Base-by-base conservation (phyloP, 2,113 vertebrate genomes). In the Oreocharis arfaki region DNA sequence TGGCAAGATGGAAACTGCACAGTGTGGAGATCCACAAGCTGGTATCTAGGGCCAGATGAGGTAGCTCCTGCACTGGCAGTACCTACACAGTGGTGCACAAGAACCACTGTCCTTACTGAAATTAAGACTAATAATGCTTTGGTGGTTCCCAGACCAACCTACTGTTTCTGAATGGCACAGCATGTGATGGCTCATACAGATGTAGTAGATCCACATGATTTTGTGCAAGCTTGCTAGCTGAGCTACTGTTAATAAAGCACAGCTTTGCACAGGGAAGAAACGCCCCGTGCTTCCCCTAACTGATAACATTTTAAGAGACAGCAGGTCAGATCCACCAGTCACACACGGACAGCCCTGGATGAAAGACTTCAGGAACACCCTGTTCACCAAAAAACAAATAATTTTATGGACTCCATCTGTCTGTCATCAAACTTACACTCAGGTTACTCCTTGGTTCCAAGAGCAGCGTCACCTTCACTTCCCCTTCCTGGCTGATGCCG, bases 391-490 rank as follows among this genome's bases (percentile, higher is more conserved):
- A 35, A 90, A 6, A 1, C 1, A 8, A 44, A 89, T 24, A 10
- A 6, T 33, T 26, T 89, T 47, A 46, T 3, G 11, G 49, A 68
- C 16, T 76, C 52, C 6, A 0, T 14, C 28, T 56, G 90, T 47
- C 35, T 94, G 57, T 47, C n/a, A 47, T 46, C 59, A 84, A 80
- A 98, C 98, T 98, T 96, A 99, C 99, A 59, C 98, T 99, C 77
- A 99, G 95, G 96, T 99, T 99, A 93, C 98, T 99, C 82, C 99
- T 98, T 37, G 99, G 99, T 95, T 99, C 99, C 97, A 99, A 96
- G 27, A 99, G 94, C 95, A 99, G 92, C 0, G 98, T 98, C 57
- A 98, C 97, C 95, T 98, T 98, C 47, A 91, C 96, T 37, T 98
- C 98, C 39, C 84, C 97, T 39, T 98, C 97, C 14, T 95, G 97